Evolutionary conservation across 2,888 invertebrate genomes (phyloP).

Genomic region (Anthrax anthrax): DNA sequence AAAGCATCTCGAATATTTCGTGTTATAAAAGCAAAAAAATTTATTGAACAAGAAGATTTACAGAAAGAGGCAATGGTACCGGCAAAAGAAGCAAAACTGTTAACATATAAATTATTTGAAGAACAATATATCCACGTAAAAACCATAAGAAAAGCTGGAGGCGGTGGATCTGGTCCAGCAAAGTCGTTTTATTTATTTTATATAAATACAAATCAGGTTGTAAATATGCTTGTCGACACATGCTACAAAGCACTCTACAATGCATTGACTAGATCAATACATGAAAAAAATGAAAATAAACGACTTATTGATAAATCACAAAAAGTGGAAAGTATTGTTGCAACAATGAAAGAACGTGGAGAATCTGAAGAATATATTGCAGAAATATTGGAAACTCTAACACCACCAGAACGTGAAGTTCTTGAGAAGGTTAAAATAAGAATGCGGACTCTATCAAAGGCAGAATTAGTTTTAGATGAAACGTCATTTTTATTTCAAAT

Average conservation of each 20-base stretch:
- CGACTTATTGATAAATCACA: conserved; percentile 77
- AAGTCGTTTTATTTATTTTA: conserved; percentile 69
- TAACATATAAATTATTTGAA: conserved; percentile 72
- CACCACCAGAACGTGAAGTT: conserved; percentile 67
- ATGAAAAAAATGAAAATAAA: conserved; percentile 52
- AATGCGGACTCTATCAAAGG: conserved; percentile 60
- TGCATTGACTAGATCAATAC: conserved; percentile 47
- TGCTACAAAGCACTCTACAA: conserved; percentile 59
- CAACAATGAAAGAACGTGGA: conserved; percentile 62
- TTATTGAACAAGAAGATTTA: conserved; percentile 81
- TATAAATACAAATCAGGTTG: conserved; percentile 54
- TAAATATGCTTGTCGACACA: conserved; percentile 51
- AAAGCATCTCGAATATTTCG: conserved; percentile 80
- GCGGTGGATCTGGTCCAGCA: conserved; percentile 55
- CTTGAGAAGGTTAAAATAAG: conserved; percentile 58
- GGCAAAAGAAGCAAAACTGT: conserved; percentile 79
- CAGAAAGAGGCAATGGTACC: conserved; percentile 88
- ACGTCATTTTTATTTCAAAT: conserved; percentile 70
- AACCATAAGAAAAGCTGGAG: conserved; percentile 56
- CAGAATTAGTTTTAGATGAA: conserved; percentile 67
- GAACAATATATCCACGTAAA: conserved; percentile 43
- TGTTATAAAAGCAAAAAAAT: conserved; percentile 62
- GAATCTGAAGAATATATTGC: conserved; percentile 64
- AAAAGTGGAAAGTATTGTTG: conserved; percentile 65
- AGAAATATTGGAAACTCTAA: conserved; percentile 70